Percentiles rank a stretch among this genome's conserved stretches.
Conservation (phyloP, 2,113 vertebrate species). For the Phyllopteryx taeniolatus region DNA sequence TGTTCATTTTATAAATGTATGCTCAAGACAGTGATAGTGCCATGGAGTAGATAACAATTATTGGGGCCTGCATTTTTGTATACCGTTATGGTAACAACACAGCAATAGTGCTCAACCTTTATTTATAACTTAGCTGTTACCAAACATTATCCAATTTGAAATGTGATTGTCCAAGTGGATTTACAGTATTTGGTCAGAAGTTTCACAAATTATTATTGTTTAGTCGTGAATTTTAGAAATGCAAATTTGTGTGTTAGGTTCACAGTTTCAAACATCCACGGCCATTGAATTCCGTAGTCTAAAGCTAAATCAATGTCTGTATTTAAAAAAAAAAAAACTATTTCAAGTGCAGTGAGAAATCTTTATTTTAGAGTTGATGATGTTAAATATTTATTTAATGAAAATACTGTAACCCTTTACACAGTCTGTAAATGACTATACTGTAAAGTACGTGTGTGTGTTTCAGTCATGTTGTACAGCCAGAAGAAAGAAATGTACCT, state of each 20-base stretch:
- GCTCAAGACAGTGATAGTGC: slow-evolving; percentile 32
- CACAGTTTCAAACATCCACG: slow-evolving; percentile 27
- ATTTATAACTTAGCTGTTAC: slow-evolving; percentile 24
- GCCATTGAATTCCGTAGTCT: slow-evolving; percentile 27
- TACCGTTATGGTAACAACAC: slow-evolving; percentile 31
- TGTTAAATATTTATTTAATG: slow-evolving; percentile 59
- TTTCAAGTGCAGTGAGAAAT: slow-evolving; percentile 44
- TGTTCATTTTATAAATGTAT: slow-evolving; percentile 37
- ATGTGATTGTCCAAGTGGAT: slow-evolving; percentile 21
- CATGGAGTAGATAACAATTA: slow-evolving; percentile 34
- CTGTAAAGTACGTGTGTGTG: slow-evolving; percentile 57
- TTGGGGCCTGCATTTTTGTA: slow-evolving; percentile 35
- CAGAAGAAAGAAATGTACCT: slow-evolving; percentile 43
- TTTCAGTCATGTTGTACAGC: slow-evolving; percentile 56
- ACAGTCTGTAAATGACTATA: slow-evolving; percentile 55
- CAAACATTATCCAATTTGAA: slow-evolving; percentile 23
- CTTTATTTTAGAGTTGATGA: neutral
- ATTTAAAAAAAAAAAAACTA: slow-evolving; percentile 35
- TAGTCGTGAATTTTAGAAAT: slow-evolving; percentile 27
- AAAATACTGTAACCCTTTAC: slow-evolving; percentile 56
- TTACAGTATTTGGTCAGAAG: slow-evolving; percentile 27
- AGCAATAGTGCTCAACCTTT: slow-evolving; percentile 21
- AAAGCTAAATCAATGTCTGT: slow-evolving; percentile 40
- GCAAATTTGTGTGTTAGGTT: slow-evolving; percentile 30
- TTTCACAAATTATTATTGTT: slow-evolving; percentile 32